Conservation (phyloP, 2,888 invertebrate species). For the Apamea anceps region DNA sequence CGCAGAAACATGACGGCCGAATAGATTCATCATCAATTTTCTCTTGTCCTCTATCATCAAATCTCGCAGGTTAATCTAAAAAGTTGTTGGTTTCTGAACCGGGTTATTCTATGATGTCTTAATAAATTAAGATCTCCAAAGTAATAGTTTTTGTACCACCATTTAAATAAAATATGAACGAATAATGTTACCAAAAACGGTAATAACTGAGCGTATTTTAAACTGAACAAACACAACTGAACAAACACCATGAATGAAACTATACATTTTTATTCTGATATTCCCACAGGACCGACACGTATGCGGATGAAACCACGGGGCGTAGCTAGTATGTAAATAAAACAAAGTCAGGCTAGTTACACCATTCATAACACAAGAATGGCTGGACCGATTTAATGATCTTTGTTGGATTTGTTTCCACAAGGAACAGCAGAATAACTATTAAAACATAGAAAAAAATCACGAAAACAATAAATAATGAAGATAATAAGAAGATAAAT, state of each 20-base stretch:
- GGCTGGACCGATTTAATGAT: neutral
- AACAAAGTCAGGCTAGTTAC: too few relatives aligned
- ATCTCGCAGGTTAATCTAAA: neutral
- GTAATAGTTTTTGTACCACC: neutral
- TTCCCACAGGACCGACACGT: too few relatives aligned
- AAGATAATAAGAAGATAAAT: neutral
- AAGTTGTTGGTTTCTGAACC: neutral
- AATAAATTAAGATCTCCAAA: neutral
- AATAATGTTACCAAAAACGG: neutral
- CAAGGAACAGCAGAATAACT: neutral
- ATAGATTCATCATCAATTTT: neutral
- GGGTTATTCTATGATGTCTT: neutral
- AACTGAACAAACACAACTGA: neutral
- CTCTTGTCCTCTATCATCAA: neutral
- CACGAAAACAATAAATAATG: neutral
- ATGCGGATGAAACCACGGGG: too few relatives aligned
- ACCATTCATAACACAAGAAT: too few relatives aligned
- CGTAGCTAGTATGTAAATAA: too few relatives aligned
- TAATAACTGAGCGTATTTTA: neutral
- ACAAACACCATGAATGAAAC: too few relatives aligned
- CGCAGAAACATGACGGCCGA: neutral
- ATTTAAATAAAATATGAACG: neutral
- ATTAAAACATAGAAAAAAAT: neutral
- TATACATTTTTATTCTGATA: too few relatives aligned
- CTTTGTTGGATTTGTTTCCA: neutral